These are phyloP conservation scores for Todus mexicanus DNA, from an alignment of 2,797 vertebrate species.

Conservation along the genomic window DNA sequence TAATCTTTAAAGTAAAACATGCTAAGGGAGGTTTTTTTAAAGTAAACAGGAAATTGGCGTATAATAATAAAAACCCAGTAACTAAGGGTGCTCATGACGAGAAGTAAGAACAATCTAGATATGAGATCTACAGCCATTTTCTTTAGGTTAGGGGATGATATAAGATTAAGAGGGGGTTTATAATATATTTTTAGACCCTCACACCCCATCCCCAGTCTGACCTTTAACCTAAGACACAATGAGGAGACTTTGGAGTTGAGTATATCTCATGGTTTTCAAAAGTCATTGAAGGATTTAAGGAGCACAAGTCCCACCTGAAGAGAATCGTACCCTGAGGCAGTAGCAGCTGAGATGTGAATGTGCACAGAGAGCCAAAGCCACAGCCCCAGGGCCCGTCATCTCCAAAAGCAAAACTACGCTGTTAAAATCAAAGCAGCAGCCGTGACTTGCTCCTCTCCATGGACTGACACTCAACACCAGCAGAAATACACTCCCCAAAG, in stretches of 20 bases:
- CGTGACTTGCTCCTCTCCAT: fast-evolving
- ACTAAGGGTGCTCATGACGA: neutral
- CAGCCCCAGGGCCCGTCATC: fast-evolving
- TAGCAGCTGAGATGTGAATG: neutral
- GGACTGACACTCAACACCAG: fast-evolving
- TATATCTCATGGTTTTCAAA: neutral
- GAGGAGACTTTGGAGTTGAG: neutral
- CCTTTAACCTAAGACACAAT: neutral
- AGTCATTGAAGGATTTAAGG: neutral
- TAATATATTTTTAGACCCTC: neutral
- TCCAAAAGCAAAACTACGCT: neutral
- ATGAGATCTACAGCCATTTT: neutral
- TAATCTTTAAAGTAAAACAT: slow-evolving; percentile 39
- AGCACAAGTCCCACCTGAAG: neutral
- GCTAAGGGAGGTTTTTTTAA: slow-evolving; percentile 14
- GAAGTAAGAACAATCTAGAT: neutral
- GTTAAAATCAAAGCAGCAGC: neutral
- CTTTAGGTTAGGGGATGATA: neutral
- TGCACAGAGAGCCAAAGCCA: neutral
- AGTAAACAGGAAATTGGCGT: slow-evolving; percentile 43
- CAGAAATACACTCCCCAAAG: neutral
- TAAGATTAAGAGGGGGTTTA: neutral
- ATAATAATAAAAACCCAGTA: neutral
- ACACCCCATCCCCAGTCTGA: neutral
- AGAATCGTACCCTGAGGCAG: neutral